A percentile compares a stretch with the other conserved stretches of the same genome.
Conservation (phyloP, 2,888 invertebrate species). For the Halictus quadricinctus region DNA sequence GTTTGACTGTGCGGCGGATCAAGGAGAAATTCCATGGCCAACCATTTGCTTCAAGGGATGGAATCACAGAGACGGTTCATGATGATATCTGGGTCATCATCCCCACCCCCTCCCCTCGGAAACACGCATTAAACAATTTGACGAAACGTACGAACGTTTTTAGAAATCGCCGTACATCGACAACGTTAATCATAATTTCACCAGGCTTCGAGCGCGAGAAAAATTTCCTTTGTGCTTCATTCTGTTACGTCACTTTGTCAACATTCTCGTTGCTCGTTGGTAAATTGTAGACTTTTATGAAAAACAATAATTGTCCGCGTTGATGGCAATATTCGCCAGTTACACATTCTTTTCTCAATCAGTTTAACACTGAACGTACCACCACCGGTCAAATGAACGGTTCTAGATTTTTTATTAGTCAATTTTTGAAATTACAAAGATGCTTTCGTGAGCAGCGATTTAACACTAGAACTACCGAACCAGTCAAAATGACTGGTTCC, state of each 20-base stretch:
- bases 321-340: background rate
- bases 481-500: no score
- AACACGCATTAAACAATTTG: constrained; percentile 3
- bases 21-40: constrained; percentile 42
- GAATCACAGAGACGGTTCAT: constrained; percentile 45
- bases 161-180: background rate
- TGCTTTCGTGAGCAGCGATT: no score
- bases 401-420: no score
- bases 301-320: background rate
- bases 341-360: background rate
- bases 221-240: background rate
- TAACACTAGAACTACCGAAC: no score
- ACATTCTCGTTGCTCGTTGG: background rate
- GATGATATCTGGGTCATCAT: constrained; percentile 56
- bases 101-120: constrained; percentile 20
- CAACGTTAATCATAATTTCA: background rate
- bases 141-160: background rate
- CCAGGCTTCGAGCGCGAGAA: rapidly evolving
- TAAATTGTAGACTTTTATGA: background rate
- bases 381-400: no score
- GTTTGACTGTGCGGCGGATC: constrained; percentile 68
- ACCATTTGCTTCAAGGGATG: constrained; percentile 20
- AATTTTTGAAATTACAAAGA: no score
- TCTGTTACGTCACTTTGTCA: background rate
- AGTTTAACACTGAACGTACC: background rate